A percentile compares a stretch with the other conserved stretches of the same genome.
Evolutionary conservation across 2,888 invertebrate genomes (phyloP).

Genomic region (Calliopum simillimum): DNA sequence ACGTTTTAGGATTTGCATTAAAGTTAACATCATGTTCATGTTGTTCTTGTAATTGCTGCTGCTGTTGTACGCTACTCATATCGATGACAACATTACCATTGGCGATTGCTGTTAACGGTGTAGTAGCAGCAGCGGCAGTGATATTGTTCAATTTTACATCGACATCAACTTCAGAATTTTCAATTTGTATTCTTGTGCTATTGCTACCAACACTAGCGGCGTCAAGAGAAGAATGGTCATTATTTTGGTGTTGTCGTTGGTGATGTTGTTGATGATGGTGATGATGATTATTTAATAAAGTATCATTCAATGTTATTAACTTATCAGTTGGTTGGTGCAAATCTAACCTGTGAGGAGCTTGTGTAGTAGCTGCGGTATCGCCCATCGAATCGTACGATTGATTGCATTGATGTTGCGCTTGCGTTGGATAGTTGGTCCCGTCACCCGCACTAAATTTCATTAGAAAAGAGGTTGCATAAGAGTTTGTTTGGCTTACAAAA

Average conservation of each 20-base stretch:
- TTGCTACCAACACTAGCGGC: constrained; percentile 17
- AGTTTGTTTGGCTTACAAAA: constrained; percentile 22
- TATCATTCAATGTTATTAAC: constrained; percentile 59
- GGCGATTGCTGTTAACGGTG: constrained; percentile 2
- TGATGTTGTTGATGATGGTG: constrained; percentile 39
- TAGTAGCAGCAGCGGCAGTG: constrained; percentile 17
- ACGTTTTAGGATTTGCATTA: constrained; percentile 33
- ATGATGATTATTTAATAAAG: constrained; percentile 50
- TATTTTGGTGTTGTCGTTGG: constrained; percentile 34
- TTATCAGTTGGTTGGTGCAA: constrained; percentile 61
- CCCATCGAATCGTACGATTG: constrained; percentile 87
- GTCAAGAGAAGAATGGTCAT: not conserved
- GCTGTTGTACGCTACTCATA: constrained; percentile 42
- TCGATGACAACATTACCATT: constrained; percentile 49
- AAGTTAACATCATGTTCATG: not conserved
- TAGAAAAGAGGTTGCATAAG: constrained; percentile 24
- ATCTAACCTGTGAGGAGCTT: constrained; percentile 77
- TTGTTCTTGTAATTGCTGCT: constrained; percentile 23
- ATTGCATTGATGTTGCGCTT: constrained; percentile 76
- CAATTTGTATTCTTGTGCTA: constrained; percentile 25
- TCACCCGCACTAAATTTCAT: constrained; percentile 81
- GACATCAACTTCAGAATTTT: constrained; percentile 37
- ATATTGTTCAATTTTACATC: constrained; percentile 31
- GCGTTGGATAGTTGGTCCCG: constrained; percentile 87
- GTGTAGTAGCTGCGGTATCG: constrained; percentile 70